Evolutionary conservation across 2,888 invertebrate genomes (phyloP), one percentile per base, ranked within the genome.

Genomic region (Pseudococcus viburni): DNA sequence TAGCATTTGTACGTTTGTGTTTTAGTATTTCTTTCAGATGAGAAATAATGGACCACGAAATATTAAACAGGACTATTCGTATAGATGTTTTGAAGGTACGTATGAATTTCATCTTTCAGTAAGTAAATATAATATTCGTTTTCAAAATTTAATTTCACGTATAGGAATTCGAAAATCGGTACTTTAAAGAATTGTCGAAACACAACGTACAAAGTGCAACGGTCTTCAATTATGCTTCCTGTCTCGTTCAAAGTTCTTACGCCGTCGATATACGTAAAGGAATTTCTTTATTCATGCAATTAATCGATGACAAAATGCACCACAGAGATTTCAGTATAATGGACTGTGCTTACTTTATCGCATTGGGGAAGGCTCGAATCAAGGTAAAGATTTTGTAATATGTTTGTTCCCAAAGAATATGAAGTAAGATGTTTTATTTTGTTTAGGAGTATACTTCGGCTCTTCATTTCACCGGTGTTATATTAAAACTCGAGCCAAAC

Each of bases 31-130:
- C 5, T 73, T 33, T 73, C 4, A 33, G 0, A 33, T 73, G 15
- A 26, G 26, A 68, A 68, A 42, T 42, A n/a, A 83, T 83, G 80
- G 80, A 83, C 19, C 19, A 83, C 19, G 80, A 83, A 17, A 83
- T 83, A 83, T 83, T 83, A 22, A 83, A 46, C 15, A n/a, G 46
- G 19, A 83, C 80, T 83, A 46, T 83, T 33, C 42, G 80, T 46
- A 19, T 83, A 46, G 80, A 83, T 46, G 80, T 83, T n/a, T 46
- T 83, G 46, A 83, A 83, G 80, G 80, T 83, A 9, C 46, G 80
- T 83, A 42, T 9, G 2, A 46, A n/a, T 42, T 19, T 17, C 6
- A 7, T 73, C 12, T 6, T 22, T 46, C n/a, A n/a, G n/a, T n/a
- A n/a, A 12, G 6, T 12, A 11, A 73, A 26, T 73, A 15, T 12